A percentile compares a stretch with the other conserved stretches of the same genome.
phyloP scores from a whole-genome alignment of 2,797 vertebrate species.

The Taenioides sp. region DNA sequence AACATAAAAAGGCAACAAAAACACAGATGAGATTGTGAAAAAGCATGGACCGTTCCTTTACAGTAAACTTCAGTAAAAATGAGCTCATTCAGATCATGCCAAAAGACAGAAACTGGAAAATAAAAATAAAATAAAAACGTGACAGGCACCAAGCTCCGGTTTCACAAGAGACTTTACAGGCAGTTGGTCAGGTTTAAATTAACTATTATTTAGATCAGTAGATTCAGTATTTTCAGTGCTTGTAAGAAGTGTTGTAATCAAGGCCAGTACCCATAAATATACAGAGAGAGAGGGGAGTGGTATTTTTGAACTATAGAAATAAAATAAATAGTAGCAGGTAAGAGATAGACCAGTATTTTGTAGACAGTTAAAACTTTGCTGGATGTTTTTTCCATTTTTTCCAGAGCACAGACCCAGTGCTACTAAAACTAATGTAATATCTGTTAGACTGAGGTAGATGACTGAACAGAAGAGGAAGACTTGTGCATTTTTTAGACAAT shows the following conservation, averaged over 20 bases:
- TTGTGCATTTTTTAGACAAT: too few species aligned
- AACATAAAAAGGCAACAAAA: constrained; percentile 58
- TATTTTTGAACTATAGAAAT: background rate
- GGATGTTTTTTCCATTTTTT: background rate
- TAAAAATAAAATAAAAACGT: constrained; percentile 2
- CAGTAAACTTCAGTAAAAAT: constrained; percentile 21
- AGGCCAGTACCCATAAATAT: background rate
- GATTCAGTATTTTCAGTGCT: background rate
- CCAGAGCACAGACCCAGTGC: too few species aligned
- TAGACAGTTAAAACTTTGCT: background rate
- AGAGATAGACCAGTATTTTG: background rate
- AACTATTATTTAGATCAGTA: background rate
- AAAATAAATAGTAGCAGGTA: background rate
- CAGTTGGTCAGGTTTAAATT: constrained; percentile 20
- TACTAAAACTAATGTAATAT: too few species aligned
- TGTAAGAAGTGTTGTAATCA: background rate
- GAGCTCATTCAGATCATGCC: constrained; percentile 37
- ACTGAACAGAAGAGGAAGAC: too few species aligned
- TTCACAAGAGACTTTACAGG: constrained; percentile 14
- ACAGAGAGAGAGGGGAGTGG: too few species aligned
- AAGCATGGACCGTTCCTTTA: constrained; percentile 16
- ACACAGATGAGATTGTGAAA: constrained; percentile 30
- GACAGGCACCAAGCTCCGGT: constrained; percentile 46
- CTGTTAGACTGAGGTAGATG: too few species aligned
- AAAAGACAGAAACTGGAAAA: constrained; percentile 29